Evolutionary conservation across 2,797 vertebrate genomes (phyloP).

Genomic region (Karalla daura): DNA sequence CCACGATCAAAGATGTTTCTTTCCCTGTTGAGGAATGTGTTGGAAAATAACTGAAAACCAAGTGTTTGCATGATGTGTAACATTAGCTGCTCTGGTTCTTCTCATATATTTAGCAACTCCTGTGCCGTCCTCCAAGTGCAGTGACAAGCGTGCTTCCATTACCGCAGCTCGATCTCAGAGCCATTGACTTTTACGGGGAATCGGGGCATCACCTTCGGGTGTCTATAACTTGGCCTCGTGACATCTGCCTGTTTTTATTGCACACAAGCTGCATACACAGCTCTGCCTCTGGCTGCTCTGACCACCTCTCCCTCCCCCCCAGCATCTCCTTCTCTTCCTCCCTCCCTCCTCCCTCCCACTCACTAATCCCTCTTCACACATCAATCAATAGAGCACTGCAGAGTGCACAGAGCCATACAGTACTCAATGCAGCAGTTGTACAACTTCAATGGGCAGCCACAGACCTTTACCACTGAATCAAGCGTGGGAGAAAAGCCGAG

Average conservation of each 20-base stretch:
- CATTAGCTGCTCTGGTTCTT: constrained; percentile 16
- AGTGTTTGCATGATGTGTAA: constrained; percentile 31
- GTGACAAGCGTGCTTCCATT: constrained; percentile 9
- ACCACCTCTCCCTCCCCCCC: constrained; percentile 20
- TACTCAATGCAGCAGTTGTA: constrained; percentile 76
- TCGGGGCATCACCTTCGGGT: constrained; percentile 33
- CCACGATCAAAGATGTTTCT: constrained; percentile 32
- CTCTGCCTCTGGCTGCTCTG: constrained; percentile 47
- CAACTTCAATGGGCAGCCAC: constrained; percentile 73
- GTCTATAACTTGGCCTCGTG: constrained; percentile 46
- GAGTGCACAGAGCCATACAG: constrained; percentile 73
- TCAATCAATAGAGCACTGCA: constrained; percentile 81
- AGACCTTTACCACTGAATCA: constrained; percentile 79
- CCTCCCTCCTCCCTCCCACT: constrained; percentile 44
- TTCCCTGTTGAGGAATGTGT: constrained; percentile 14
- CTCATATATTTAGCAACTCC: constrained; percentile 14
- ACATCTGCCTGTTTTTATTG: constrained; percentile 68
- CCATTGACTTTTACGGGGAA: constrained; percentile 36
- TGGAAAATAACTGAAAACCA: constrained; percentile 38
- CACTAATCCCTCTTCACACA: constrained; percentile 80
- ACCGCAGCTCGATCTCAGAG: constrained; percentile 23
- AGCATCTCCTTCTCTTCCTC: constrained; percentile 28
- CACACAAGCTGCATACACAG: constrained; percentile 63
- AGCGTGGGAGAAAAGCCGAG: constrained; percentile 57
- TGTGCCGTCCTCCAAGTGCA: neutral